Evolutionary conservation across 1,140 invertebrate genomes (phyloP).

Genomic region (Drosophila albomicans): DNA sequence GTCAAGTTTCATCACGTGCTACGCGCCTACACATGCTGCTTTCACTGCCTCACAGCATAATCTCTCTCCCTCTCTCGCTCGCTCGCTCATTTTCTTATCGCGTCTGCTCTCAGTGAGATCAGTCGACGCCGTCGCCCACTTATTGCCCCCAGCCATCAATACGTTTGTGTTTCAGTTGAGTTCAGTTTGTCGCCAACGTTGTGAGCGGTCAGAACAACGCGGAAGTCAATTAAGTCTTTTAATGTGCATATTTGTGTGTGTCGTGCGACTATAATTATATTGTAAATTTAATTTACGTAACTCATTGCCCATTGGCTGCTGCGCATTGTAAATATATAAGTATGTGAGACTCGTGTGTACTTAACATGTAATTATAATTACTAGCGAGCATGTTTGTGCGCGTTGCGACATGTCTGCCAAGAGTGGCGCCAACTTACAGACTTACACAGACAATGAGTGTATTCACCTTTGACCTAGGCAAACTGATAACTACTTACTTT

Average conservation of each 20-base stretch:
- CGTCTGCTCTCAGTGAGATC: conserved; percentile 24
- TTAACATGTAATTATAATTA: conserved; percentile 15
- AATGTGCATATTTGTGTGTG: conserved; percentile 32
- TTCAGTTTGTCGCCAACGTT: conserved; percentile 53
- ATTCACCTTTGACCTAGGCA: conserved; percentile 21
- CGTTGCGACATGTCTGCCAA: not conserved
- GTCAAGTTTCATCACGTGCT: conserved; percentile 41
- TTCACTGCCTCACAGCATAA: not conserved
- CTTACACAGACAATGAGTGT: not conserved
- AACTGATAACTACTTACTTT: not conserved
- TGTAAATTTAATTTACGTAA: conserved; percentile 63
- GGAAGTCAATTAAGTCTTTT: conserved; percentile 45
- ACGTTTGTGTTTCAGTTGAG: not conserved
- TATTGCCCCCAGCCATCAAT: conserved; percentile 16
- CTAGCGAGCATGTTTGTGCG: not conserved
- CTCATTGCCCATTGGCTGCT: conserved; percentile 28
- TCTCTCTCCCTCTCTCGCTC: not conserved
- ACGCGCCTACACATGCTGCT: conserved; percentile 9
- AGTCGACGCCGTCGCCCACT: conserved; percentile 15
- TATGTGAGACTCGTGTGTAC: not conserved
- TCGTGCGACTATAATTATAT: conserved; percentile 32
- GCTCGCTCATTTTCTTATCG: not conserved
- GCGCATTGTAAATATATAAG: conserved; percentile 36
- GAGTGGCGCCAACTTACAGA: conserved; percentile 22
- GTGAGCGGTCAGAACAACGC: conserved; percentile 46